Conservation (phyloP, 2,888 invertebrate species). For the Polymixis flavicincta region DNA sequence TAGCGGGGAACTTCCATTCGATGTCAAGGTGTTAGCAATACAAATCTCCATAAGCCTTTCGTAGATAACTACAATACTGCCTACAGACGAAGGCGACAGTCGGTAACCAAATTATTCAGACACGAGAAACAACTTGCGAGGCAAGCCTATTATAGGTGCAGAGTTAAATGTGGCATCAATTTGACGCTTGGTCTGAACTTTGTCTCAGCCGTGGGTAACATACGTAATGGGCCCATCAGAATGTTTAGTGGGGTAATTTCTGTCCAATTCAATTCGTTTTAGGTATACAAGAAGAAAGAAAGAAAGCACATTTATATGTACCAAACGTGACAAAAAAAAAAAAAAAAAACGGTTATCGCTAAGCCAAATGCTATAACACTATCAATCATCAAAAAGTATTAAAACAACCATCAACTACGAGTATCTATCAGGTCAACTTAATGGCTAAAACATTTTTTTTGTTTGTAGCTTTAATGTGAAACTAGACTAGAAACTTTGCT, state of each 20-base stretch:
- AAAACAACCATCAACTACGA: too few species aligned
- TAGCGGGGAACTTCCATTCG: not conserved
- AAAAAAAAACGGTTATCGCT: too few species aligned
- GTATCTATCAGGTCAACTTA: too few species aligned
- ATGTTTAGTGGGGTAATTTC: not conserved
- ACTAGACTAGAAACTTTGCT: too few species aligned
- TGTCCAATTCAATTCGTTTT: not conserved
- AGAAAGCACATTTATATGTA: too few species aligned
- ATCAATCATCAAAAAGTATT: too few species aligned
- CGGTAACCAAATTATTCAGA: conserved; percentile 67
- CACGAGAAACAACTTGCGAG: conserved; percentile 61
- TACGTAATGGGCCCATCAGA: conserved; percentile 14
- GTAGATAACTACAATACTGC: too few species aligned
- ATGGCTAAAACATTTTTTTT: too few species aligned
- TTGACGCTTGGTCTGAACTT: conserved; percentile 28
- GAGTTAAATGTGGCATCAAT: conserved; percentile 66
- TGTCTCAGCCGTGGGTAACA: not conserved
- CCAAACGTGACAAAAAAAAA: too few species aligned
- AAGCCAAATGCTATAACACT: too few species aligned
- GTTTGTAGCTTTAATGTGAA: too few species aligned
- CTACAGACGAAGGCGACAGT: conserved; percentile 23
- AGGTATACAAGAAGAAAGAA: too few species aligned
- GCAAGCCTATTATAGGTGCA: conserved; percentile 61
- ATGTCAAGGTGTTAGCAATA: not conserved
- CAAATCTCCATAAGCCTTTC: not conserved